Conservation (phyloP, 2,797 vertebrate species). For the Gambusia yucatana region DNA sequence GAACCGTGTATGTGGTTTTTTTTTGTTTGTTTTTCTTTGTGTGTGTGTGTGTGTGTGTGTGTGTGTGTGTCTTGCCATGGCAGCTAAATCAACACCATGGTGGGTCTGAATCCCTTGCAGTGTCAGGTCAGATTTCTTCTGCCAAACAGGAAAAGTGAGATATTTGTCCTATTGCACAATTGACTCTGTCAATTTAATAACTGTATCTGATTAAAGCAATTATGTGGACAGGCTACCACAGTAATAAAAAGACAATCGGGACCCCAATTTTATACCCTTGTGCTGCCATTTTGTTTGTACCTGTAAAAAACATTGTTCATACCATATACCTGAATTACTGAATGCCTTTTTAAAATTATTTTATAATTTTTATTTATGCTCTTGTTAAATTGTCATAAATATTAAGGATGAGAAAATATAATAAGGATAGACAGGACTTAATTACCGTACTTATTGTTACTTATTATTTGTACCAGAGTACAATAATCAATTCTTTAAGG, state of each 20-base stretch:
- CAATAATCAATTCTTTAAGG: background rate
- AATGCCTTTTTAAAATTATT: background rate
- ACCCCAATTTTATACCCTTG: background rate
- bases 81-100: background rate
- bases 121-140: background rate
- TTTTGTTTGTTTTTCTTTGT: too few relatives aligned
- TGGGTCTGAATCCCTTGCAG: background rate
- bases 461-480: background rate
- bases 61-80: background rate
- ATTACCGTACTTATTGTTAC: background rate
- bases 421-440: background rate
- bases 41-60: background rate
- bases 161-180: background rate
- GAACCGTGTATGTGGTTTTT: slow-evolving; percentile 8
- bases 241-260: background rate
- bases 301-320: background rate
- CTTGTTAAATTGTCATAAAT: background rate
- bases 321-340: background rate
- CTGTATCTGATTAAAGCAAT: background rate
- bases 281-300: background rate
- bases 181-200: background rate
- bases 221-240: background rate
- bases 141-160: background rate
- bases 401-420: background rate
- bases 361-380: background rate